Conservation (phyloP, 1,140 invertebrate genomes). For the Ganaspis sp. region DNA sequence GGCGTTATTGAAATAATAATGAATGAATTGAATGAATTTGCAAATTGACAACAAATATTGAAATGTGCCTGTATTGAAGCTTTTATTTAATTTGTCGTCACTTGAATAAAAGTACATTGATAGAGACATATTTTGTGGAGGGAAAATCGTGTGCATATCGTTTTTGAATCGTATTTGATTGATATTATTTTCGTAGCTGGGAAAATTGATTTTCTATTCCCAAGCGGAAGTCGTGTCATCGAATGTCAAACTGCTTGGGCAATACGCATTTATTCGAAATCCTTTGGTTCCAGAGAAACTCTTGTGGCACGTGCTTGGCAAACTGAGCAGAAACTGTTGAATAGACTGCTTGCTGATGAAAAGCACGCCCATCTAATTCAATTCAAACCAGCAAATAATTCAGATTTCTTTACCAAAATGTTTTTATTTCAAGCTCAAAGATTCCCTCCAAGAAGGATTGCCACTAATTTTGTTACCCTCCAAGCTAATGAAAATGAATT, state of each 20-base stretch:
- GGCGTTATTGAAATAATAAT: too few species aligned
- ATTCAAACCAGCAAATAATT: conserved; percentile 61
- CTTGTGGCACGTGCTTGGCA: conserved; percentile 58
- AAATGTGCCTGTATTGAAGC: too few species aligned
- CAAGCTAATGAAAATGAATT: background rate
- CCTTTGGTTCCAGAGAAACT: conserved; percentile 52
- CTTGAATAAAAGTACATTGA: too few species aligned
- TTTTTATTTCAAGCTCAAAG: background rate
- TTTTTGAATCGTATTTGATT: background rate
- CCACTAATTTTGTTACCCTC: background rate
- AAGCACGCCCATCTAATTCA: conserved; percentile 65
- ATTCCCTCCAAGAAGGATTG: background rate
- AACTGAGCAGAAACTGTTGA: conserved; percentile 65
- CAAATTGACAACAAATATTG: too few species aligned
- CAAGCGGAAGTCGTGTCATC: conserved; percentile 44
- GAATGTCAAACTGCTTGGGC: conserved; percentile 43
- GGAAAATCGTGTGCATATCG: background rate
- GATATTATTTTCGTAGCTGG: conserved; percentile 13
- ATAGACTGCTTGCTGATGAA: conserved; percentile 62
- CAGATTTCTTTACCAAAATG: conserved; percentile 48
- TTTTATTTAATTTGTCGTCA: background rate
- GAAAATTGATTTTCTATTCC: conserved; percentile 40
- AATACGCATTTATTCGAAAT: conserved; percentile 41
- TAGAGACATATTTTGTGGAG: background rate
- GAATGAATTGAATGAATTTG: too few species aligned